A percentile compares a stretch with the other conserved stretches of the same genome.
These are phyloP conservation scores for Pelusios castaneus DNA, from an alignment of 2,113 vertebrate genomes.

Conservation along the genomic window DNA sequence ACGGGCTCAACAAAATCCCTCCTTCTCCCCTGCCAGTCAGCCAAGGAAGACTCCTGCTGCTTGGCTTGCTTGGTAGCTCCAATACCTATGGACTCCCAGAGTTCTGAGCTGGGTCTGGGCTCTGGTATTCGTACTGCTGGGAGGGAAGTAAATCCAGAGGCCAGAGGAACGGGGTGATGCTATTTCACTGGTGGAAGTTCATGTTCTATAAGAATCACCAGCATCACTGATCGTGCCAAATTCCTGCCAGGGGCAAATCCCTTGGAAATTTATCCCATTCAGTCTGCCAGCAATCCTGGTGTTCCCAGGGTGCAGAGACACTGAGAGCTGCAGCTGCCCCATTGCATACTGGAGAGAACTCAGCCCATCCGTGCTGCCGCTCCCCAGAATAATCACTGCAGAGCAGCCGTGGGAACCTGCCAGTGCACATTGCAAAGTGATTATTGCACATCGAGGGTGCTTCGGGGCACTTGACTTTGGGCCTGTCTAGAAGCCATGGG, in stretches of 20 bases:
- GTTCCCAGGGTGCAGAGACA: neutral
- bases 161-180: rapidly evolving
- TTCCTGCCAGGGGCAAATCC: neutral
- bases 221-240: neutral
- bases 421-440: neutral
- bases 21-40: neutral
- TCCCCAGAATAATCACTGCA: neutral
- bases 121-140: neutral
- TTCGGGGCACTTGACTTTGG: neutral
- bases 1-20: neutral
- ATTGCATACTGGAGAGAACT: neutral
- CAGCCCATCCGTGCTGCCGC: neutral
- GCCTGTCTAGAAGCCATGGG: neutral
- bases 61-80: neutral
- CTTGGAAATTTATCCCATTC: neutral
- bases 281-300: neutral
- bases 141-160: neutral
- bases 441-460: neutral
- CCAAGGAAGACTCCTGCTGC: neutral
- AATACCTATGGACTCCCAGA: neutral
- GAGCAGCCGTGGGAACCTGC: neutral
- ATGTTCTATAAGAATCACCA: neutral
- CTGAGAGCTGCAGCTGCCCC: neutral
- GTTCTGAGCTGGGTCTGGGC: neutral
- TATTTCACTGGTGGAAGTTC: neutral